A percentile compares a stretch with the other conserved stretches of the same genome.
These are phyloP conservation scores for Pipistrellus kuhlii DNA, from an alignment of 2,797 vertebrate genomes.

Conservation along the genomic window DNA sequence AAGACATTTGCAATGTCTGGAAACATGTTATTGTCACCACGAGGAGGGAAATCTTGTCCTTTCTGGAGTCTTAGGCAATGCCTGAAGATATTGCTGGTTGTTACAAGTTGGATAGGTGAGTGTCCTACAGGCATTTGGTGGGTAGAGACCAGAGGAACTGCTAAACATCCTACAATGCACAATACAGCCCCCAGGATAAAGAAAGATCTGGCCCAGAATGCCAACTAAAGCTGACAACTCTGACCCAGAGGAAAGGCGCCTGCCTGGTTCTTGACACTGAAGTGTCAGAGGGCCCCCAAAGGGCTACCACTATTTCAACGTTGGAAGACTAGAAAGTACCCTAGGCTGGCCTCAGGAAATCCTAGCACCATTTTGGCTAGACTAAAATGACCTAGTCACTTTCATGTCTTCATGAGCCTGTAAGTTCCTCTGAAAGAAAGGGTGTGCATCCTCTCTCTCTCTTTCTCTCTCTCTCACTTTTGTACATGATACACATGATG, in stretches of 20 bases:
- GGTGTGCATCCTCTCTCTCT: background rate
- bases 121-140: background rate
- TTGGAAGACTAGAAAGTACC: background rate
- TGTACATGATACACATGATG: background rate
- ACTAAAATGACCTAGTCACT: background rate
- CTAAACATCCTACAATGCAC: background rate
- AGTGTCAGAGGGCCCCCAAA: background rate
- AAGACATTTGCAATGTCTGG: background rate
- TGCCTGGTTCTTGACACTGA: background rate
- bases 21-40: constrained; percentile 8
- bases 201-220: background rate
- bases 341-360: background rate
- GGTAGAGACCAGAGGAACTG: background rate
- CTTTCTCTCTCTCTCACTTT: background rate
- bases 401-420: background rate
- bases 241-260: background rate
- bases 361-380: background rate
- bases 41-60: background rate
- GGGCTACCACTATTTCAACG: background rate
- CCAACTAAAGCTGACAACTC: background rate
- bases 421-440: background rate
- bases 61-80: background rate
- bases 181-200: background rate
- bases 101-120: background rate
- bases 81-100: background rate